Percentiles rank a stretch among this genome's conserved stretches.
phyloP scores from a whole-genome alignment of 92 coral and sea anemone genomes.

The Plumapathes pennacea region DNA sequence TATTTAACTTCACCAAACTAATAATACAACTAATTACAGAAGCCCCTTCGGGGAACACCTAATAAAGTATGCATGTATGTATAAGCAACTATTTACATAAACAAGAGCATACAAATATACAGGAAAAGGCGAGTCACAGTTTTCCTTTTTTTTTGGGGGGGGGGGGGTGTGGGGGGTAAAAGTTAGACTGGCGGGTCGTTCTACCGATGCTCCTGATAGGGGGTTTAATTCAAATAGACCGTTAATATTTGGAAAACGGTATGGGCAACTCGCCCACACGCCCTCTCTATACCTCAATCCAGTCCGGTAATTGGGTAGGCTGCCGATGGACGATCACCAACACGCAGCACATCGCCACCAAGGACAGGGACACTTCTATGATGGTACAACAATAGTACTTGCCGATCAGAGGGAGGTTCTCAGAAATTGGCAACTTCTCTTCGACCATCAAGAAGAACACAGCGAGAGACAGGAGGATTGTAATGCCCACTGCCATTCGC shows the following conservation, averaged over 20 bases:
- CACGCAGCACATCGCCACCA: constrained; percentile 79
- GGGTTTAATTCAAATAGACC: no score
- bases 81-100: background rate
- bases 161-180: background rate
- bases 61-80: no score
- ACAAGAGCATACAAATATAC: background rate
- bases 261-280: background rate
- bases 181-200: background rate
- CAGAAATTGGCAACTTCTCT: constrained; percentile 75
- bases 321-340: constrained; percentile 69
- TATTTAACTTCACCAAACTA: no score
- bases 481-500: constrained; percentile 95
- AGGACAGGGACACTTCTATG: constrained; percentile 64
- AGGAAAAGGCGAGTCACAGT: background rate
- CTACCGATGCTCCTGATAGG: background rate
- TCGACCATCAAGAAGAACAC: constrained; percentile 97
- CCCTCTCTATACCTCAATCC: constrained; percentile 68
- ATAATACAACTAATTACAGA: no score
- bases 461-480: constrained; percentile 84
- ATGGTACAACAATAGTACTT: constrained; percentile 95
- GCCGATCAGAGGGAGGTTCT: constrained; percentile 81
- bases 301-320: constrained; percentile 59
- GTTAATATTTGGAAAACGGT: background rate
- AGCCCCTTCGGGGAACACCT: no score
- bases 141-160: background rate